phyloP scores from a whole-genome alignment of 2,113 vertebrate species.

The Melospiza georgiana region DNA sequence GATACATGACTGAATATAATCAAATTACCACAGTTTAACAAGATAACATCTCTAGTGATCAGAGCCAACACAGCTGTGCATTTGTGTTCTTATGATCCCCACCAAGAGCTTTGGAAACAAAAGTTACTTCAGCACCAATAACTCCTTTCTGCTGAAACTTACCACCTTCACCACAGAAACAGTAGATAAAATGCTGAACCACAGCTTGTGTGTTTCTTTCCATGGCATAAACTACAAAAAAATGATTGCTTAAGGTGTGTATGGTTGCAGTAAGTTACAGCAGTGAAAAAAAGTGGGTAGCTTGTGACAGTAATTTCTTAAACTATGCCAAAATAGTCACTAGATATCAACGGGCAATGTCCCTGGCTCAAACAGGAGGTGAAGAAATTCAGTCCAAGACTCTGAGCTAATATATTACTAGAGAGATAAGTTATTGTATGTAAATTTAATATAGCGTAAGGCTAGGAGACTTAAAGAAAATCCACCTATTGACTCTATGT shows the following conservation, averaged over 20 bases:
- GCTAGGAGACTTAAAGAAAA: not conserved
- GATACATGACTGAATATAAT: not conserved
- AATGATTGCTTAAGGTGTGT: not conserved
- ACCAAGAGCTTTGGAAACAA: not conserved
- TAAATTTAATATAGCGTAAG: not conserved
- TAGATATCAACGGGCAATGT: not conserved
- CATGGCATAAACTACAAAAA: not conserved
- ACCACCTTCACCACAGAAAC: not conserved
- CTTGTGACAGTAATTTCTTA: not conserved
- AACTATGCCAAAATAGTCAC: not conserved
- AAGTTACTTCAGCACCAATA: not conserved
- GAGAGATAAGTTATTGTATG: not conserved
- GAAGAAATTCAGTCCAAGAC: not conserved
- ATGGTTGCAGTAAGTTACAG: not conserved
- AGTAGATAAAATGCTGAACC: not conserved
- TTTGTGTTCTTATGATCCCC: not conserved
- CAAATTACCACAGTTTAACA: not conserved
- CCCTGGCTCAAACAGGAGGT: not conserved
- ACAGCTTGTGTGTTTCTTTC: not conserved
- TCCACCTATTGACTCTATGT: not conserved
- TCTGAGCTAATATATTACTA: not conserved
- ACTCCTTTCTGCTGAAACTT: not conserved
- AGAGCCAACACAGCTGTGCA: not conserved
- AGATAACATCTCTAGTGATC: not conserved
- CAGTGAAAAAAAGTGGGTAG: accelerated